Evolutionary conservation across 2,797 vertebrate genomes (phyloP), one percentile per base, ranked within the genome.

Genomic region (Picus viridis): DNA sequence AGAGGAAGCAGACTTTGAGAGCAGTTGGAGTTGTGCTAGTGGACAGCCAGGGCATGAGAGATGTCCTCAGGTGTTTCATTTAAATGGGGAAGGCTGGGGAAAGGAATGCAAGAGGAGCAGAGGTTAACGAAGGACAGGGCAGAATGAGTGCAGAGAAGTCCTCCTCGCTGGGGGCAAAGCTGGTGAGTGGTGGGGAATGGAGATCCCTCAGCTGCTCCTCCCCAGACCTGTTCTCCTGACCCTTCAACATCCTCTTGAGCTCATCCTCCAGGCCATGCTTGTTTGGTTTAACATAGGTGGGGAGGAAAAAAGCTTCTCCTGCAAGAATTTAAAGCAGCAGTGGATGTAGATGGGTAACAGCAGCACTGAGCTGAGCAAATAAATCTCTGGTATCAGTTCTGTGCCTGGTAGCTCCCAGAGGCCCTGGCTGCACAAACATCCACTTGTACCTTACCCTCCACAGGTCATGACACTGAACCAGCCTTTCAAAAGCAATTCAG

Each of bases 401-500:
- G 0, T 30, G 56, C 45, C 26, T 67, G 29, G 24, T 34, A 62
- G n/a, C 58, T 47, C 6, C 17, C 32, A 70, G 59, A 88, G 17
- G 62, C 51, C 73, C 36, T 41, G 70, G 49, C 70, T 93, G 67
- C 77, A 78, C 64, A 76, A 88, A 20, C 41, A 64, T 27, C 26
- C 22, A 26, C 71, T 85, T 74, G 76, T 30, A 62, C 64, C 73
- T 24, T 67, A 19, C 26, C 65, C 53, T 39, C 26, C 32, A 45
- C 34, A 81, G 73, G 73, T 91, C 81, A 54, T 16, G 41, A 53
- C 41, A 22, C 41, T 36, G 72, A 88, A 79, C 54, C 67, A 90
- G 63, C 51, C 45, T 51, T 83, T 89, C 70, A 68, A 24, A 86
- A 90, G 58, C 77, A 92, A 86, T 94, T 89, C 80, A 64, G 26